phyloP scores from a whole-genome alignment of 1,140 invertebrate species.

The Nasonia vitripennis region DNA sequence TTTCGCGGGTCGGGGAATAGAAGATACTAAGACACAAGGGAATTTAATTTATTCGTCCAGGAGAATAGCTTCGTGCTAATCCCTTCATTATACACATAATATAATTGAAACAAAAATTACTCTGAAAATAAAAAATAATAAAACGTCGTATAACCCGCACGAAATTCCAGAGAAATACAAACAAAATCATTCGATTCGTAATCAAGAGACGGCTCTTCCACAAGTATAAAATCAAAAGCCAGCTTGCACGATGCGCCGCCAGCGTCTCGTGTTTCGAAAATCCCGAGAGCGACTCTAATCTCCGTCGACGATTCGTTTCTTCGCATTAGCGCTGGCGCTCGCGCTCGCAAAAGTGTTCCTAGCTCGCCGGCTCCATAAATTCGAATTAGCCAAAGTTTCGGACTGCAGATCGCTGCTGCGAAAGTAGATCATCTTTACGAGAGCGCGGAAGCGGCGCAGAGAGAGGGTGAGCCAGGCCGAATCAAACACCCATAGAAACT shows the following conservation, averaged over 20 bases:
- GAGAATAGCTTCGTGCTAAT: no score
- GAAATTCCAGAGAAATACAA: no score
- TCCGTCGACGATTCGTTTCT: background rate
- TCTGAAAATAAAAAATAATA: no score
- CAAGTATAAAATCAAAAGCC: background rate
- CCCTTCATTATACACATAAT: no score
- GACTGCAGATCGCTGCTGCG: background rate
- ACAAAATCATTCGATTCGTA: no score
- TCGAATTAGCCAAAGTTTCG: background rate
- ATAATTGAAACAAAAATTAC: no score
- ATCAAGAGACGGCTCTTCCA: background rate
- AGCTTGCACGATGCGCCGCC: background rate
- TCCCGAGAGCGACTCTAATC: background rate
- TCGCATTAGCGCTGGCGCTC: background rate
- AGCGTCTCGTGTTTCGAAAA: background rate
- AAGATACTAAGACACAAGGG: background rate
- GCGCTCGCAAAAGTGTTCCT: background rate
- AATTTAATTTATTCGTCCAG: background rate
- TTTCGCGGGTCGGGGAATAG: background rate
- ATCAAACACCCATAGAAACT: constrained; percentile 1
- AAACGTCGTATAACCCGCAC: no score
- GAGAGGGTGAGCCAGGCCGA: background rate
- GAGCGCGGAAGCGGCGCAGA: no score
- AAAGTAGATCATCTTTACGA: background rate
- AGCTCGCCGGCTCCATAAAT: background rate